Percentiles rank a stretch among this genome's conserved stretches.
Conservation (phyloP, 2,888 invertebrate genomes). For the Schizaphis graminum region DNA sequence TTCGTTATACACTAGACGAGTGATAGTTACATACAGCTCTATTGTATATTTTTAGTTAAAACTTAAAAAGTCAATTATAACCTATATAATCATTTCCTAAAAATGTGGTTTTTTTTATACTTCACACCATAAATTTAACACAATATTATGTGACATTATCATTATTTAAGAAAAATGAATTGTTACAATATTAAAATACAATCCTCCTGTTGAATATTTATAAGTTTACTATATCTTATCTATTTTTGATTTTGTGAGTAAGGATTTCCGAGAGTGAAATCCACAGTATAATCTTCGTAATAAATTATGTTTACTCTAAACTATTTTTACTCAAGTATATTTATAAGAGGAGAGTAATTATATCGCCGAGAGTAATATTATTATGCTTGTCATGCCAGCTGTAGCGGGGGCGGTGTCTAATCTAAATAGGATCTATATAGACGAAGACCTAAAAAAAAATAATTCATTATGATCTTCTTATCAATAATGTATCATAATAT, state of each 20-base stretch:
- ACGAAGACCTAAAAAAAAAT: neutral
- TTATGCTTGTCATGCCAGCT: conserved; percentile 23
- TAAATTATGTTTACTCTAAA: conserved; percentile 35
- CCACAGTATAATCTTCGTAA: neutral
- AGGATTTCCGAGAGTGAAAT: neutral
- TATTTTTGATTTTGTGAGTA: conserved; percentile 26
- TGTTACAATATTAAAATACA: neutral
- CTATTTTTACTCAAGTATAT: conserved; percentile 52
- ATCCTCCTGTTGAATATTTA: neutral
- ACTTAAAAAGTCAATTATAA: neutral
- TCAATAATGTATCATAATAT: neutral
- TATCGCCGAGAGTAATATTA: conserved; percentile 15
- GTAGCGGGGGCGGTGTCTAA: neutral
- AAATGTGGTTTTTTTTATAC: neutral
- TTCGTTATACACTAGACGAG: neutral
- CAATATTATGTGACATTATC: neutral
- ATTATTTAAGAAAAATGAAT: neutral
- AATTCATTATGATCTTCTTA: neutral
- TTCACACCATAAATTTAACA: neutral
- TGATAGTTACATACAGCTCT: neutral
- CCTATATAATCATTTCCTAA: neutral
- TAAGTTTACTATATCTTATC: neutral
- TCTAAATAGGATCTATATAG: neutral
- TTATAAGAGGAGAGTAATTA: conserved; percentile 26
- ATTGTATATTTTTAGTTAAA: neutral